Conservation (phyloP, 2,888 invertebrate species). For the Miltochrista miniata region DNA sequence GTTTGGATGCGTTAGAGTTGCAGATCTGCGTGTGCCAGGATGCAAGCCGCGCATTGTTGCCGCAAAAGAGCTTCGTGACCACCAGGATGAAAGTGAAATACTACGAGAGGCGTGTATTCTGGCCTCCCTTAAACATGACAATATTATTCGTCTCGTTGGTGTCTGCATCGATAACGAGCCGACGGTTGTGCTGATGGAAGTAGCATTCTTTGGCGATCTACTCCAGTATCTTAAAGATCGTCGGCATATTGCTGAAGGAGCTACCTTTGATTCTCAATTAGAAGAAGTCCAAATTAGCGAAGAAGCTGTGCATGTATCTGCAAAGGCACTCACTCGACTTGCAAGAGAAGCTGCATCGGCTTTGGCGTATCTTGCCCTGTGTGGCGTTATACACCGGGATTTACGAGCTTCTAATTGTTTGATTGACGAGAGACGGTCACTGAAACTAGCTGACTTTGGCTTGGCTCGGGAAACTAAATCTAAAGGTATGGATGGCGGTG, state of each 20-base stretch:
- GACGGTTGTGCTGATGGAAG: constrained; percentile 95
- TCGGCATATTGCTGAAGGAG: constrained; percentile 87
- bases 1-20: constrained; percentile 59
- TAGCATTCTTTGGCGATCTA: constrained; percentile 94
- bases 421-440: constrained; percentile 87
- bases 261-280: constrained; percentile 39
- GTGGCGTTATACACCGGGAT: constrained; percentile 81
- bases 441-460: constrained; percentile 93
- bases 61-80: constrained; percentile 91
- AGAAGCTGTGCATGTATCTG: constrained; percentile 58
- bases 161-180: constrained; percentile 90
- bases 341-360: constrained; percentile 50
- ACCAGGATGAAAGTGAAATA: constrained; percentile 88
- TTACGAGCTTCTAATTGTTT: constrained; percentile 91
- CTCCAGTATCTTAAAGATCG: constrained; percentile 89
- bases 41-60: constrained; percentile 85
- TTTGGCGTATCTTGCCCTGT: constrained; percentile 61
- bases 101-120: constrained; percentile 94
- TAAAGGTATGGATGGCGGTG: constrained; percentile 86
- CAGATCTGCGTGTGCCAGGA: constrained; percentile 44
- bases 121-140: constrained; percentile 93
- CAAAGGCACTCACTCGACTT: constrained; percentile 53
- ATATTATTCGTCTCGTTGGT: constrained; percentile 91
- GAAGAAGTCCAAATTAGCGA: constrained; percentile 54
- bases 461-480: constrained; percentile 93